Conservation (phyloP, 2,113 vertebrate species). For the Daphoenositta chrysoptera region DNA sequence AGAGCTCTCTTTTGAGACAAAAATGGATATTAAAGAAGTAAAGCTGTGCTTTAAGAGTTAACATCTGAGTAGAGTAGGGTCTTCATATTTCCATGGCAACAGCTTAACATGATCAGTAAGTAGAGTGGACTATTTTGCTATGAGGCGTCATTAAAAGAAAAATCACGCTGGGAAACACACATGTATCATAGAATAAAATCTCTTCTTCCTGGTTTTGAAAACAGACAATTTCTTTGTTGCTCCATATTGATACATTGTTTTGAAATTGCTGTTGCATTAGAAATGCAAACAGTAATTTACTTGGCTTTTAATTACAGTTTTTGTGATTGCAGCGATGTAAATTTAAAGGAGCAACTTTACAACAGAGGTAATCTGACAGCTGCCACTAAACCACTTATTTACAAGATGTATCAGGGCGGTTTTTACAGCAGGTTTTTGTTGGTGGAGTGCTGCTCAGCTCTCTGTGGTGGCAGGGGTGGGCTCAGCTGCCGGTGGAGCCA, state of each 20-base stretch:
- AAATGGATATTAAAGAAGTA: background rate
- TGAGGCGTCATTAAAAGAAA: slow-evolving; percentile 46
- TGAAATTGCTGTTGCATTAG: slow-evolving; percentile 17
- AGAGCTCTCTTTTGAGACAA: background rate
- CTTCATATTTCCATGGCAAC: slow-evolving; percentile 63
- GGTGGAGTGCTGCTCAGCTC: background rate
- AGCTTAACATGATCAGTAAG: slow-evolving; percentile 64
- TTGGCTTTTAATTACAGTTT: slow-evolving; percentile 47
- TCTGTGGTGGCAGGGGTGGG: background rate
- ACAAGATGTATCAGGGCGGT: background rate
- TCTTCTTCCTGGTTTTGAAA: background rate
- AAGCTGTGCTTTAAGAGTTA: slow-evolving; percentile 49
- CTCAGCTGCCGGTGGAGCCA: slow-evolving; percentile 10
- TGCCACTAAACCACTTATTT: slow-evolving; percentile 38
- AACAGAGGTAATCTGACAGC: slow-evolving; percentile 1
- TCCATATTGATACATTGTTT: slow-evolving; percentile 34
- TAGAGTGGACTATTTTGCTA: slow-evolving; percentile 55
- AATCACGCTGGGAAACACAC: slow-evolving; percentile 31
- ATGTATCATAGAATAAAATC: slow-evolving; percentile 31
- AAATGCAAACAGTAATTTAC: slow-evolving; percentile 41
- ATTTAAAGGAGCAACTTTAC: slow-evolving; percentile 26
- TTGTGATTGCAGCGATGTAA: slow-evolving; percentile 10
- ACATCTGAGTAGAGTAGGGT: slow-evolving; percentile 19
- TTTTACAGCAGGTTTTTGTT: background rate
- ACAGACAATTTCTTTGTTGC: background rate